Percentiles rank a stretch among this genome's conserved stretches.
These are phyloP conservation scores for Zenarchopterus dispar DNA, from an alignment of 2,797 vertebrate genomes.

Conservation along the genomic window DNA sequence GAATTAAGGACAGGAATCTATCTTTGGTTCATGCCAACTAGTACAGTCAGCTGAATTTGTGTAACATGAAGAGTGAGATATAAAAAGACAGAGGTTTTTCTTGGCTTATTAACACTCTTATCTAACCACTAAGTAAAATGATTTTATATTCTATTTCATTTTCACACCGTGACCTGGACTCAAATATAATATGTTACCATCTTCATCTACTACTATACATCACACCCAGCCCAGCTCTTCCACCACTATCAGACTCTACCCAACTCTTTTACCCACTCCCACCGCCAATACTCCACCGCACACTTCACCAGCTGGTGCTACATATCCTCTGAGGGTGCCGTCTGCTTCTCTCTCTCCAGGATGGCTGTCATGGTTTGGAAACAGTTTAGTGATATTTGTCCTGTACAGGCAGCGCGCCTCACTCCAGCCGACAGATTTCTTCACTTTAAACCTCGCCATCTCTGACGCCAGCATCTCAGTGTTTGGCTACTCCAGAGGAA, in stretches of 20 bases:
- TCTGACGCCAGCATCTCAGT: slow-evolving; percentile 89
- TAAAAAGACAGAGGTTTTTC: slow-evolving; percentile 31
- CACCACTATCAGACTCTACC: neutral
- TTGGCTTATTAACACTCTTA: slow-evolving; percentile 14
- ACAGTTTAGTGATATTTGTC: slow-evolving; percentile 89
- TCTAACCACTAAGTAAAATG: slow-evolving; percentile 1
- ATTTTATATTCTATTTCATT: neutral
- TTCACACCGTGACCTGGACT: no score
- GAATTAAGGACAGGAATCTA: no score
- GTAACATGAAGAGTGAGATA: neutral
- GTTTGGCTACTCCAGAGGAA: slow-evolving; percentile 89
- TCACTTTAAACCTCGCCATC: slow-evolving; percentile 88
- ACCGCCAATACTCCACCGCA: no score
- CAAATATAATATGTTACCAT: neutral
- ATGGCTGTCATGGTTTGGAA: slow-evolving; percentile 92
- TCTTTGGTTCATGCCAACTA: neutral
- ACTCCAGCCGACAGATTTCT: slow-evolving; percentile 87
- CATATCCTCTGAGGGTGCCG: neutral
- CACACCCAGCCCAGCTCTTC: neutral
- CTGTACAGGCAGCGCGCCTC: slow-evolving; percentile 85
- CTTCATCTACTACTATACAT: neutral
- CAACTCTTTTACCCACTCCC: no score
- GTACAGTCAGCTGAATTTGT: neutral
- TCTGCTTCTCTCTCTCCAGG: slow-evolving; percentile 73
- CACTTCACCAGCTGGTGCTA: no score